A percentile compares a stretch with the other conserved stretches of the same genome.
Evolutionary conservation across 2,888 invertebrate genomes (phyloP).

Genomic region (Unio pictorum): DNA sequence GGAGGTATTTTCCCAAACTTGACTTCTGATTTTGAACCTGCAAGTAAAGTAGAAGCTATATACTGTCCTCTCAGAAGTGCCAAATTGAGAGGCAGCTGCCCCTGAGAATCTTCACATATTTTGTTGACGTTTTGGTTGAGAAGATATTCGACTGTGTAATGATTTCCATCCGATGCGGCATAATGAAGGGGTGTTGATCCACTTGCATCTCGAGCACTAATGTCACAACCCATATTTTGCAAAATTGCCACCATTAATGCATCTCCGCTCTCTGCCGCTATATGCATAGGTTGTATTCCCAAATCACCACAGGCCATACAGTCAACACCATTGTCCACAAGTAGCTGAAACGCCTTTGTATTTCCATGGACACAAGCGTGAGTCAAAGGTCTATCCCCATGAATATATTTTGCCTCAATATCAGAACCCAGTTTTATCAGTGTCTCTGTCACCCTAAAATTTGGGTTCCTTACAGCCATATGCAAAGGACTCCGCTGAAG

Average conservation of each 20-base stretch:
- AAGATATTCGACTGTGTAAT: not conserved
- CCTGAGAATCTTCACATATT: not conserved
- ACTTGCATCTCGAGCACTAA: not conserved
- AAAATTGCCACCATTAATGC: slow-evolving; percentile 5
- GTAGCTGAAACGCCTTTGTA: slow-evolving; percentile 2
- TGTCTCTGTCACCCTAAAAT: slow-evolving; percentile 2
- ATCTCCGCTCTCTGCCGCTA: slow-evolving; percentile 16
- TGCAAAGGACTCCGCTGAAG: no score
- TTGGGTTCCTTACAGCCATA: slow-evolving; percentile 13
- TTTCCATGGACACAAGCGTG: slow-evolving; percentile 15
- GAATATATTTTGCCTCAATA: slow-evolving; percentile 7
- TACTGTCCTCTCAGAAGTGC: slow-evolving; percentile 5
- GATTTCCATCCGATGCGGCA: slow-evolving; percentile 5
- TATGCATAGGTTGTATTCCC: slow-evolving; percentile 16
- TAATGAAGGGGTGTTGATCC: slow-evolving; percentile 3
- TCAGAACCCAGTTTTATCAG: slow-evolving; percentile 7
- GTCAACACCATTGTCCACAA: slow-evolving; percentile 8
- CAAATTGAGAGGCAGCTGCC: not conserved
- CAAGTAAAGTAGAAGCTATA: not conserved
- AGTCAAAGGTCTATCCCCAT: slow-evolving; percentile 9
- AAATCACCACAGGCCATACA: slow-evolving; percentile 5
- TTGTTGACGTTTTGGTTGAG: not conserved
- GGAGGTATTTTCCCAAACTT: slow-evolving; percentile 17
- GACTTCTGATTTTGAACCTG: not conserved
- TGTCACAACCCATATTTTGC: not conserved